These are phyloP conservation scores for Carlito syrichta DNA, from an alignment of 2,113 vertebrate genomes.

Conservation along the genomic window DNA sequence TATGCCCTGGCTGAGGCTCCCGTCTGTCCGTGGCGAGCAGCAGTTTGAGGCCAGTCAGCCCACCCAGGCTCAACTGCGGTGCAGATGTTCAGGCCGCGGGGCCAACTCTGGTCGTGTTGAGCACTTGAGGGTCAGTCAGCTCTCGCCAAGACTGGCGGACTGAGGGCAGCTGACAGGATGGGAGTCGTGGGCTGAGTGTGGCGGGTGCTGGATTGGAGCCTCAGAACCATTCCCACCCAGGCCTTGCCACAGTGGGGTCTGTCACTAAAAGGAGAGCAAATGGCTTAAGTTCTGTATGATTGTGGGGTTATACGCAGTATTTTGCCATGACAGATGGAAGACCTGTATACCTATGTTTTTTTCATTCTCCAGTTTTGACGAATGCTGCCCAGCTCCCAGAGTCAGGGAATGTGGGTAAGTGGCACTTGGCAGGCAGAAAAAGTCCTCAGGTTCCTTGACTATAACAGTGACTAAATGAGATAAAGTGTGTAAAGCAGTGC, in stretches of 20 bases:
- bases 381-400: neutral
- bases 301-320: neutral
- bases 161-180: neutral
- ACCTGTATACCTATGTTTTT: neutral
- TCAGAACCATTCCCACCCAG: neutral
- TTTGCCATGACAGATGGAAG: neutral
- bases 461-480: conserved; percentile 19
- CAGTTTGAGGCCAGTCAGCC: neutral
- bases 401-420: neutral
- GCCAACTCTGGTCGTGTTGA: neutral
- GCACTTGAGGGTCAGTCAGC: neutral
- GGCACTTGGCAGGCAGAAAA: neutral
- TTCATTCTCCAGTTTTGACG: neutral
- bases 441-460: neutral
- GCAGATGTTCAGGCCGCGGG: neutral
- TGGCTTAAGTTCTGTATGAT: neutral
- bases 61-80: neutral
- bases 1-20: neutral
- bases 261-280: neutral
- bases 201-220: neutral
- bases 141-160: neutral
- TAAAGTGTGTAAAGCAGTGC: neutral
- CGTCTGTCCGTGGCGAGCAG: neutral
- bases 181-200: neutral
- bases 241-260: neutral